phyloP scores from a whole-genome alignment of 37 sponge, comb jelly and placozoan genomes.

The Aplysina aerophoba region DNA sequence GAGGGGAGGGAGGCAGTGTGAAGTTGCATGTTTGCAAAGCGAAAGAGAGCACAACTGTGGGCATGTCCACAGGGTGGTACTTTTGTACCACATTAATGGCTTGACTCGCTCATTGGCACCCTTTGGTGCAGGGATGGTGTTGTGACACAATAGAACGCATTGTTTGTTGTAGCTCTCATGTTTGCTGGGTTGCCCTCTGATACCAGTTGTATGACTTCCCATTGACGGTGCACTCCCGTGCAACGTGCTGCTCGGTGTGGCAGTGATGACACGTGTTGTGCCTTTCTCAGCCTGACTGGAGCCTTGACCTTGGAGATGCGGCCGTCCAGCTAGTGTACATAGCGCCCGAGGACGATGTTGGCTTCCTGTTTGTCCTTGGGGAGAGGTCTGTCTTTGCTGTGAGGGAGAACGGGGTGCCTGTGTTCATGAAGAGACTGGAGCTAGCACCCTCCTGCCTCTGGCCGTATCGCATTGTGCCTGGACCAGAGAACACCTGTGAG shows the following conservation, averaged over 20 bases:
- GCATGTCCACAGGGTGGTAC: too few species aligned
- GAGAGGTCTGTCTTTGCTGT: slow-evolving; percentile 76
- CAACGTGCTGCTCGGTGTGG: too few species aligned
- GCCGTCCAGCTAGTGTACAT: slow-evolving; percentile 34
- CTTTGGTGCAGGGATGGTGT: too few species aligned
- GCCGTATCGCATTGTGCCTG: slow-evolving; percentile 33
- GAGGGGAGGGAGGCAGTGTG: too few species aligned
- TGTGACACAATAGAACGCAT: too few species aligned
- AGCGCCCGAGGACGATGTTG: slow-evolving; percentile 19
- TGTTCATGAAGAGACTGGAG: slow-evolving; percentile 84
- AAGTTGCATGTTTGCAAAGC: too few species aligned
- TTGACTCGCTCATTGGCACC: too few species aligned
- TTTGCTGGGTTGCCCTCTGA: not conserved
- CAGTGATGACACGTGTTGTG: too few species aligned
- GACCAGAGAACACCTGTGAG: not conserved
- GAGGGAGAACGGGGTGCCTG: slow-evolving; percentile 65
- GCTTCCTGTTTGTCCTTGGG: slow-evolving; percentile 51
- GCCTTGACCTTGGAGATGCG: slow-evolving; percentile 77
- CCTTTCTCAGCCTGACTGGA: slow-evolving; percentile 73
- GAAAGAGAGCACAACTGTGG: too few species aligned
- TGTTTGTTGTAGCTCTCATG: not conserved
- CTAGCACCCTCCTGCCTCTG: slow-evolving; percentile 47
- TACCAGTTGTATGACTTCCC: not conserved
- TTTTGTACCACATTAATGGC: too few species aligned
- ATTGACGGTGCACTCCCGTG: too few species aligned